Conservation (phyloP, 2,888 invertebrate genomes). For the Pandemis corylana region DNA sequence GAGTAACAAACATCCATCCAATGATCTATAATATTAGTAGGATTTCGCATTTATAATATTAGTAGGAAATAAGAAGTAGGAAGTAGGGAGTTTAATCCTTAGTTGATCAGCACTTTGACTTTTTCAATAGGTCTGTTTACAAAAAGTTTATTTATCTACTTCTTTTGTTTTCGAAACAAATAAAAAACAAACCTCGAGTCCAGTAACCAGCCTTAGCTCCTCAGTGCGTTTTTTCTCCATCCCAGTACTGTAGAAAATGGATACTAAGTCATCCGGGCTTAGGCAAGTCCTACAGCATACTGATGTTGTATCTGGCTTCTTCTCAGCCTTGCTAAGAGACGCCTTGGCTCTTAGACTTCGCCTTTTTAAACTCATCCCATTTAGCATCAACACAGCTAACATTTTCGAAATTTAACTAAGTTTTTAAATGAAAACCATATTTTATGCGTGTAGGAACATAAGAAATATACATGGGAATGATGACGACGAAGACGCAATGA, state of each 20-base stretch:
- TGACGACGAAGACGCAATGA: not conserved
- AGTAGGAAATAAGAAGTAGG: too few relatives aligned
- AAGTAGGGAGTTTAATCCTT: too few relatives aligned
- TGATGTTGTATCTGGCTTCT: constrained; percentile 27
- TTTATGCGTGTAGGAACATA: not conserved
- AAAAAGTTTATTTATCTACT: too few relatives aligned
- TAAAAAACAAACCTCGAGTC: constrained; percentile 35
- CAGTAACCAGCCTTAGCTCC: constrained; percentile 38
- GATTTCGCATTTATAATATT: too few relatives aligned
- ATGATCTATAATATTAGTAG: too few relatives aligned
- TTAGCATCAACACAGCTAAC: constrained; percentile 36
- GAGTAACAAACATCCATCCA: too few relatives aligned
- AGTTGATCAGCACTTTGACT: too few relatives aligned
- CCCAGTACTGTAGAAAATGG: constrained; percentile 38
- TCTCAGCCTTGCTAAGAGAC: constrained; percentile 21
- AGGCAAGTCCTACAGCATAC: constrained; percentile 42
- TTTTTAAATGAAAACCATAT: not conserved
- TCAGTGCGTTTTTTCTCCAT: constrained; percentile 36
- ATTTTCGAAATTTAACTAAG: constrained; percentile 26
- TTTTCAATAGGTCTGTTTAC: too few relatives aligned
- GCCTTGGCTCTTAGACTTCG: constrained; percentile 15
- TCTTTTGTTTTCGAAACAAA: too few relatives aligned
- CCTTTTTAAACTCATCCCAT: constrained; percentile 33
- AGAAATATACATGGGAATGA: not conserved
- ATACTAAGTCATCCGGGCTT: constrained; percentile 26